Base-by-base conservation (phyloP, 2,113 vertebrate genomes). In the Narcine bancroftii region DNA sequence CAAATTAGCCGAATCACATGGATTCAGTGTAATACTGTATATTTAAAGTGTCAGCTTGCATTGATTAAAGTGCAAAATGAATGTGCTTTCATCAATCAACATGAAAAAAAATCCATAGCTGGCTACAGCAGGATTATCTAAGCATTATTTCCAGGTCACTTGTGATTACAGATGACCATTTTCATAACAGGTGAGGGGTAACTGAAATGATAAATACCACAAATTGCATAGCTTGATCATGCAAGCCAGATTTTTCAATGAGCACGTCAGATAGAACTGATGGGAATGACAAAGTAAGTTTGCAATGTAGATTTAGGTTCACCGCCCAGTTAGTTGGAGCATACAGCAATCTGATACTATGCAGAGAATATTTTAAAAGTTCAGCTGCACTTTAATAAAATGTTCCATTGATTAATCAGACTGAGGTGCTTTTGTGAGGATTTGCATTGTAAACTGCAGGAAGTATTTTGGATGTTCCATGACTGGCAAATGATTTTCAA, bases 71-170 rank as follows among this genome's bases (percentile, higher is more conserved):
- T 47, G 36, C 45, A 91, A 91, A 69, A 91, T 91, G 36, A 45
- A 91, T 91, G 89, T 66, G 65, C 24, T 71, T 45, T 66, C 89
- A 91, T 91, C 89, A 91, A 91, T 91, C 89, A 91, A 47, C 42
- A 91, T 29, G 13, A 65, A 69, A 91, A 69, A 91, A 91, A 91
- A 91, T 91, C 89, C 63, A 91, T 91, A 91, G 65, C 89, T 91
- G 24, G 89, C 42, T 91, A 69, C 89, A 45, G 89, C 63, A 45
- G 24, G 63, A 91, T 91, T 91, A 91, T 45, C 39, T 36, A 91
- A 91, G 89, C 33, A 36, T 91, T 91, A 69, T 69, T 91, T 91
- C 42, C 63, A 71, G 65, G 65, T 91, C 65, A 11, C 89, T 91
- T 91, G 89, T 91, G 89, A 91, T 91, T 71, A 69, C 42, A 47